phyloP scores from a whole-genome alignment of 2,797 vertebrate species.

The Poecilia velifera region DNA sequence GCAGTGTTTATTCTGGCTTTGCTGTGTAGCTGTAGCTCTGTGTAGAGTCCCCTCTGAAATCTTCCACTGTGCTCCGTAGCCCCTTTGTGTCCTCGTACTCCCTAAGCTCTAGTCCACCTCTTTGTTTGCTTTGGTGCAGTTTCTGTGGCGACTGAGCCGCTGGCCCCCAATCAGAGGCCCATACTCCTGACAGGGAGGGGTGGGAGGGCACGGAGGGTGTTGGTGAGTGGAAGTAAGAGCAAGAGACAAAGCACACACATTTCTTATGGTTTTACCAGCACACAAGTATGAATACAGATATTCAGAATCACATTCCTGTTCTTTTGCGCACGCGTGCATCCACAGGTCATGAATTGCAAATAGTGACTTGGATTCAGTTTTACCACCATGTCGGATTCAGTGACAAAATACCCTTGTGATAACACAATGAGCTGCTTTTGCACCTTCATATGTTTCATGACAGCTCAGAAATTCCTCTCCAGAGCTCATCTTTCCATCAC shows the following conservation, averaged over 20 bases:
- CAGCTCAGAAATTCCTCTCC: slow-evolving; percentile 44
- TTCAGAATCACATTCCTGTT: slow-evolving; percentile 16
- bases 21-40: slow-evolving; percentile 37
- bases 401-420: slow-evolving; percentile 74
- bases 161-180: slow-evolving; percentile 80
- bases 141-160: slow-evolving; percentile 80
- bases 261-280: slow-evolving; percentile 32
- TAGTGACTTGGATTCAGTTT: slow-evolving; percentile 57
- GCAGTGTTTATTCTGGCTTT: slow-evolving; percentile 30
- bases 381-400: slow-evolving; percentile 59
- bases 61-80: slow-evolving; percentile 72
- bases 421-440: slow-evolving; percentile 53
- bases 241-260: slow-evolving; percentile 30
- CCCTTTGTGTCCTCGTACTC: slow-evolving; percentile 80
- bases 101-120: slow-evolving; percentile 78
- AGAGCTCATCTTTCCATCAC: slow-evolving; percentile 23
- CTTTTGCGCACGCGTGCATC: slow-evolving; percentile 27
- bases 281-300: slow-evolving; percentile 30
- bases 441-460: slow-evolving; percentile 36
- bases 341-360: slow-evolving; percentile 72
- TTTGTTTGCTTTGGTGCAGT: slow-evolving; percentile 86
- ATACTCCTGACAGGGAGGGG: slow-evolving; percentile 66
- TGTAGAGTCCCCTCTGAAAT: slow-evolving; percentile 68
- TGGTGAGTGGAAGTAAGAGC: slow-evolving; percentile 26
- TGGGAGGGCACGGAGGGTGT: slow-evolving; percentile 28